phyloP scores from a whole-genome alignment of 2,888 invertebrate genomes.

The Siphlonurus alternatus region DNA sequence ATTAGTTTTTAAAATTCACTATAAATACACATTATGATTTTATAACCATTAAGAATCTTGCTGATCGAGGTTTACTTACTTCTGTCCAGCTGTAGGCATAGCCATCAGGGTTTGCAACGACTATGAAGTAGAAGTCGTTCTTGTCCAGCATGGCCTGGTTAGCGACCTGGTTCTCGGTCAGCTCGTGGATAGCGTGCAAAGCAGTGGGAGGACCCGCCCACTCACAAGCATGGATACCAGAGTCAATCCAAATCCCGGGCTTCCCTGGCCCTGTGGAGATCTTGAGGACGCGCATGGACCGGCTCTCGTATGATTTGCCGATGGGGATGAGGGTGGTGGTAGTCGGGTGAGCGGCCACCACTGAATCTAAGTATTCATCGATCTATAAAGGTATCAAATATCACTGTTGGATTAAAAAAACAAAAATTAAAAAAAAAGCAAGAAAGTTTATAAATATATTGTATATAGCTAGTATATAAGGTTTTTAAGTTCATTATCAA shows the following conservation, averaged over 20 bases:
- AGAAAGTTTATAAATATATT: too few relatives aligned
- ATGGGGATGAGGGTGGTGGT: constrained; percentile 14
- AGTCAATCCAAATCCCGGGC: constrained; percentile 32
- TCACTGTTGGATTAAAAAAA: too few relatives aligned
- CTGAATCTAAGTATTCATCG: constrained; percentile 16
- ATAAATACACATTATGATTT: too few relatives aligned
- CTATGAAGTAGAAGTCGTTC: constrained; percentile 28
- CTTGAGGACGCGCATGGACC: constrained; percentile 22
- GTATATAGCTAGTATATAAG: too few relatives aligned
- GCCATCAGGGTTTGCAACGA: constrained; percentile 28
- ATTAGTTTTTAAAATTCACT: too few relatives aligned
- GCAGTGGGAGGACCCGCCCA: constrained; percentile 15
- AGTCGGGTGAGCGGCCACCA: constrained; percentile 13
- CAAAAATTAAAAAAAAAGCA: too few relatives aligned
- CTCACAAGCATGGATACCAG: constrained; percentile 26
- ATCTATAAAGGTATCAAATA: too few relatives aligned
- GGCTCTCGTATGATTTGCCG: constrained; percentile 20
- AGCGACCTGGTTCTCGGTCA: neutral
- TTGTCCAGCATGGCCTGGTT: constrained; percentile 19
- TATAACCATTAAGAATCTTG: neutral
- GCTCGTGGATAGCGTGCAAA: neutral
- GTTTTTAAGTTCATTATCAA: too few relatives aligned
- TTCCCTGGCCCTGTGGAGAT: constrained; percentile 20
- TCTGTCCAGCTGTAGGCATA: too few relatives aligned
- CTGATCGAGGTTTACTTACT: too few relatives aligned